phyloP scores from a whole-genome alignment of 1,140 invertebrate species.

The Apis laboriosa region DNA sequence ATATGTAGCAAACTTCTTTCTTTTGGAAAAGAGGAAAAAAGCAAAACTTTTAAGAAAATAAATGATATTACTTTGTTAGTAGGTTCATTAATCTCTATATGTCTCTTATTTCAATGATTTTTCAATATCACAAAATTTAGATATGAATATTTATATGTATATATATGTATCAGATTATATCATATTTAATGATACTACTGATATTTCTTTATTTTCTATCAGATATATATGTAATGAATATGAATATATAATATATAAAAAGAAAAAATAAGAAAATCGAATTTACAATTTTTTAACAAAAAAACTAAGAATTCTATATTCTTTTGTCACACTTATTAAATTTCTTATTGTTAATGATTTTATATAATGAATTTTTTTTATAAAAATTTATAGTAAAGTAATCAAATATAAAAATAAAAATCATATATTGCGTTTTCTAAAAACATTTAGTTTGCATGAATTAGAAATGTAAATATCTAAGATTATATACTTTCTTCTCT shows the following conservation, averaged over 20 bases:
- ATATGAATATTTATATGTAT: conserved; percentile 26
- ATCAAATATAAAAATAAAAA: too few relatives aligned
- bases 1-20: background rate
- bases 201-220: background rate
- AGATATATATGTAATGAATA: background rate
- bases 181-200: background rate
- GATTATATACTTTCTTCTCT: conserved; percentile 43
- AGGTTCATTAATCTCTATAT: conserved; percentile 43
- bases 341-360: too few relatives aligned
- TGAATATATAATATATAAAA: background rate
- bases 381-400: background rate
- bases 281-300: too few relatives aligned
- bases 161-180: background rate
- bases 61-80: conserved; percentile 34
- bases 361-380: background rate
- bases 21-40: conserved; percentile 12
- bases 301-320: too few relatives aligned
- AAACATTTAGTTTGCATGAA: background rate
- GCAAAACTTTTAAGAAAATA: background rate
- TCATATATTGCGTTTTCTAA: conserved; percentile 2
- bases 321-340: too few relatives aligned
- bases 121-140: conserved; percentile 27
- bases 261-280: too few relatives aligned
- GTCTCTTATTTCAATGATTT: conserved; percentile 46
- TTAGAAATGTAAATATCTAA: background rate